Evolutionary conservation across 1,140 invertebrate species (phyloP).

Genomic region (Hetaerina americana): DNA sequence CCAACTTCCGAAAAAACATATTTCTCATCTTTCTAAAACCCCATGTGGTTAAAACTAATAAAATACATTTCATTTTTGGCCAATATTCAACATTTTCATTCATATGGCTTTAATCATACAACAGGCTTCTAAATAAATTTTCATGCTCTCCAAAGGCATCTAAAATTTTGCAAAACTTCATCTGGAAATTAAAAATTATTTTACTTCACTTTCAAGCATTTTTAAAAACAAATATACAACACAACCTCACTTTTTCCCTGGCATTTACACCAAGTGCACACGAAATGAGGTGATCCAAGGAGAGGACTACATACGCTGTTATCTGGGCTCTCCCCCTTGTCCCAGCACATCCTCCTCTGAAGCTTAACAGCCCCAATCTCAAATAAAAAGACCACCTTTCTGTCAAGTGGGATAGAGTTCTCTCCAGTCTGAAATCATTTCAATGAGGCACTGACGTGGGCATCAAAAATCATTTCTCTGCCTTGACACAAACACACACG

Average conservation of each 20-base stretch:
- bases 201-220: neutral
- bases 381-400: too few species aligned
- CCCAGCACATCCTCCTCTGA: too few species aligned
- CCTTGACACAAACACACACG: too few species aligned
- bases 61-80: neutral
- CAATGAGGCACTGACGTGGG: too few species aligned
- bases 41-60: neutral
- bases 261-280: too few species aligned
- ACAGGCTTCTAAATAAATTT: neutral
- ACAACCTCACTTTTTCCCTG: neutral
- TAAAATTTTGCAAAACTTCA: slow-evolving; percentile 1
- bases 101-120: neutral
- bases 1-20: neutral
- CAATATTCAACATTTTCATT: neutral
- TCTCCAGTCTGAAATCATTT: too few species aligned
- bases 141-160: neutral
- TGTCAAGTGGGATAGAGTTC: too few species aligned
- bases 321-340: too few species aligned
- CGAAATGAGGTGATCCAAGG: too few species aligned
- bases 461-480: too few species aligned
- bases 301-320: too few species aligned
- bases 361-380: too few species aligned
- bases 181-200: neutral
- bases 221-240: neutral
- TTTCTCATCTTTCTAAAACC: neutral